Percentiles rank a stretch among this genome's conserved stretches.
phyloP scores from a whole-genome alignment of 2,888 invertebrate species.

The Pseudanteris insignis region DNA sequence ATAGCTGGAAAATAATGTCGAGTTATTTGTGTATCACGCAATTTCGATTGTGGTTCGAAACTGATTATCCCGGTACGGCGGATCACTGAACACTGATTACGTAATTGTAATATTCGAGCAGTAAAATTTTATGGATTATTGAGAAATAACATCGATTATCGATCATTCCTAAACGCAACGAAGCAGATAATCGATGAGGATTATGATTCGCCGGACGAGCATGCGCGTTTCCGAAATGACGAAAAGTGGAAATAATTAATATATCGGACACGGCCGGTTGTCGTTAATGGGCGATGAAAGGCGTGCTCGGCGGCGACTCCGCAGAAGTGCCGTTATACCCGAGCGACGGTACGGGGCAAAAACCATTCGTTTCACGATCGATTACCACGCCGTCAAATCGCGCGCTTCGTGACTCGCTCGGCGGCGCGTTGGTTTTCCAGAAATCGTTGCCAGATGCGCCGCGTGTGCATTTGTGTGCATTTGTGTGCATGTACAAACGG shows the following conservation, averaged over 20 bases:
- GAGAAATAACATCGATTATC: too few species aligned
- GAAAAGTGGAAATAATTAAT: slow-evolving; percentile 15
- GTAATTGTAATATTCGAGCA: too few species aligned
- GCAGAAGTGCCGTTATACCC: slow-evolving; percentile 16
- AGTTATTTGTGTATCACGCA: too few species aligned
- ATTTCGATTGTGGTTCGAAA: too few species aligned
- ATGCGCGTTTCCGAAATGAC: background rate
- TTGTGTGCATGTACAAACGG: background rate
- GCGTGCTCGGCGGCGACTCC: background rate
- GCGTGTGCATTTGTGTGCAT: background rate
- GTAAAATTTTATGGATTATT: too few species aligned
- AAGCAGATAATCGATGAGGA: too few species aligned
- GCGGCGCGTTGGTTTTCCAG: slow-evolving; percentile 24
- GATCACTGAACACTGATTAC: too few species aligned
- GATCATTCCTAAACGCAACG: too few species aligned
- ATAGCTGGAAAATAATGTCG: too few species aligned
- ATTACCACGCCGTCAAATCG: slow-evolving; percentile 25
- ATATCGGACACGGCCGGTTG: slow-evolving; percentile 7
- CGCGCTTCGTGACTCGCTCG: slow-evolving; percentile 12
- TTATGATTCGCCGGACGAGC: too few species aligned
- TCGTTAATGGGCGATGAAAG: slow-evolving; percentile 25
- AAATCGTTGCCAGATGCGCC: background rate
- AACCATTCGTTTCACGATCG: slow-evolving; percentile 21
- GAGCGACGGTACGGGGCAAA: slow-evolving; percentile 9
- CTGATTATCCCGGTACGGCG: too few species aligned